Percentiles rank a stretch among this genome's conserved stretches.
Conservation (phyloP, 2,797 vertebrate species). For the Scleropages formosus region DNA sequence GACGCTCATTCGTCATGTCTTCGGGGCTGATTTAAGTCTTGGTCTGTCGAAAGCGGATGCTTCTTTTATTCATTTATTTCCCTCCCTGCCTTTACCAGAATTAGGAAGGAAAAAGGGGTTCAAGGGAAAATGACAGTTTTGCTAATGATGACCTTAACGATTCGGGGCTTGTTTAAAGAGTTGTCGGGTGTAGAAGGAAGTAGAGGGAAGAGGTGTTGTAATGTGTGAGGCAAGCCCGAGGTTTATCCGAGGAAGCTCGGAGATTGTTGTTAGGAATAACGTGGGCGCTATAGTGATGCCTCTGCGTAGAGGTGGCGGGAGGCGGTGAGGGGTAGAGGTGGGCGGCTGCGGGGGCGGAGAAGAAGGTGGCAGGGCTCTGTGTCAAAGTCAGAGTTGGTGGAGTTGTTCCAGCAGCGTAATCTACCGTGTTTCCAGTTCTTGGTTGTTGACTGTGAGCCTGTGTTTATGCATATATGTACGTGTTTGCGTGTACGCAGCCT, state of each 20-base stretch:
- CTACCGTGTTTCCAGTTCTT: not conserved
- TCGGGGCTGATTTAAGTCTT: not conserved
- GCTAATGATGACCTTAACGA: not conserved
- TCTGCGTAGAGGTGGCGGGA: too few species aligned
- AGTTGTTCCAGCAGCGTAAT: not conserved
- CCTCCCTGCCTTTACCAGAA: not conserved
- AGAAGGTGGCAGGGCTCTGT: not conserved
- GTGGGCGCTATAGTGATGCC: too few species aligned
- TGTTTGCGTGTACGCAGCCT: too few species aligned
- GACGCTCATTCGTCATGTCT: not conserved
- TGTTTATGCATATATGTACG: not conserved
- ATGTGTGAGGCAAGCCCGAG: not conserved
- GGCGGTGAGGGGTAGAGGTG: not conserved
- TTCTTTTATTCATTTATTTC: not conserved
- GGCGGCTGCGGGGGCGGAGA: not conserved
- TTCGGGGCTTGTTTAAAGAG: not conserved
- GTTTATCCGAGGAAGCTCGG: not conserved
- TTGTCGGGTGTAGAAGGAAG: not conserved
- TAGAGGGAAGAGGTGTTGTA: not conserved
- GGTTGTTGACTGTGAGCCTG: not conserved
- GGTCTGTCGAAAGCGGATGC: not conserved
- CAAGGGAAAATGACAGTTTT: too few species aligned
- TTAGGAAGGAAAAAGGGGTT: slow-evolving; percentile 11
- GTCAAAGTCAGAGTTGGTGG: not conserved
- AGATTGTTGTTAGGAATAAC: not conserved